phyloP scores from a whole-genome alignment of 1,140 invertebrate genomes.

The Trichomalopsis sarcophagae region DNA sequence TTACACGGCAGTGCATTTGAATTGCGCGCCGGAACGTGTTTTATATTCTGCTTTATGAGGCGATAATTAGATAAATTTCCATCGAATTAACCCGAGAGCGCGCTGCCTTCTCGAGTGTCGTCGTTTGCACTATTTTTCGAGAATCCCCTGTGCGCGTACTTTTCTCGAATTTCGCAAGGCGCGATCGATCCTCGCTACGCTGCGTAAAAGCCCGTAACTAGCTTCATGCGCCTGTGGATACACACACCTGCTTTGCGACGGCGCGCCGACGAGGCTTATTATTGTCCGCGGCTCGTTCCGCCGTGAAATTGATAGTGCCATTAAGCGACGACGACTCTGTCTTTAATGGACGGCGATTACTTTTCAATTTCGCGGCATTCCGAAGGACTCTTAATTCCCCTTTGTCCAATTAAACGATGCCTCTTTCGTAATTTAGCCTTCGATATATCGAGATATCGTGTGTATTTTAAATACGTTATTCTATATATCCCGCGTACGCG shows the following conservation, averaged over 20 bases:
- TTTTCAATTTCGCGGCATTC: constrained; percentile 45
- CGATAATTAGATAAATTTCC: constrained; percentile 24
- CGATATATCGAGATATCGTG: no score
- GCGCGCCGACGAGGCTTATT: constrained; percentile 12
- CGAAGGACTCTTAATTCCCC: constrained; percentile 32
- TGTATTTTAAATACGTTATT: no score
- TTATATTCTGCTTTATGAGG: constrained; percentile 7
- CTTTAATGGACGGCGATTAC: constrained; percentile 26
- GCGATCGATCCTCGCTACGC: background rate
- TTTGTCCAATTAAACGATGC: constrained; percentile 40
- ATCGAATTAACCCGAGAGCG: constrained; percentile 19
- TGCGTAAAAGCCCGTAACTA: background rate
- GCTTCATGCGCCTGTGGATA: background rate
- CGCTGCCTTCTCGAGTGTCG: background rate
- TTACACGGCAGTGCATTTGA: background rate
- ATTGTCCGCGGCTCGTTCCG: constrained; percentile 21
- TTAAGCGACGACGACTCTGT: constrained; percentile 26
- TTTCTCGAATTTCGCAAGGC: constrained; percentile 18
- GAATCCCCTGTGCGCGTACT: no score
- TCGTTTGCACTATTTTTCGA: no score
- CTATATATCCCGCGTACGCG: no score
- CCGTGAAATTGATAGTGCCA: constrained; percentile 48
- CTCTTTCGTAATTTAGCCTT: constrained; percentile 46
- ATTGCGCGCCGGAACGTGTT: constrained; percentile 13
- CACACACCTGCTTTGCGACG: background rate